A percentile compares a stretch with the other conserved stretches of the same genome.
Evolutionary conservation across 2,888 invertebrate genomes (phyloP).

Genomic region (Chrysolina oricalcia): DNA sequence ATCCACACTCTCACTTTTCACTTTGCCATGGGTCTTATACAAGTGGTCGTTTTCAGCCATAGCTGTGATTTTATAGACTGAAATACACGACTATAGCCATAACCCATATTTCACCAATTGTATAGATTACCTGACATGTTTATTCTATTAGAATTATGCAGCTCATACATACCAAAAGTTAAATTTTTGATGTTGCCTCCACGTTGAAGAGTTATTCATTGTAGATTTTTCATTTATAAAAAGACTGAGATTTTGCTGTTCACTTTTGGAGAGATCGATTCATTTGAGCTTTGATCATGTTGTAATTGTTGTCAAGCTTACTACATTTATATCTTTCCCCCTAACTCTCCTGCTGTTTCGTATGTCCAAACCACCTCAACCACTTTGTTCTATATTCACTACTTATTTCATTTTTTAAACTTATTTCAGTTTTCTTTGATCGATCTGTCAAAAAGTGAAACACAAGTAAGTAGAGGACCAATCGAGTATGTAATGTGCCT

Average conservation of each 20-base stretch:
- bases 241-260: slow-evolving; percentile 59
- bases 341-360: too few relatives aligned
- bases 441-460: slow-evolving; percentile 47
- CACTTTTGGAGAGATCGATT: slow-evolving; percentile 18
- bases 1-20: slow-evolving; percentile 46
- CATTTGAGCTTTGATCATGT: background rate
- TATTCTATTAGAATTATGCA: slow-evolving; percentile 53
- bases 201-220: slow-evolving; percentile 50
- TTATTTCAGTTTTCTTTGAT: slow-evolving; percentile 8
- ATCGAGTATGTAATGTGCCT: slow-evolving; percentile 61
- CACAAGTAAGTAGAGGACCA: slow-evolving; percentile 53
- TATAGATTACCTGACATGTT: too few relatives aligned
- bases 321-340: too few relatives aligned
- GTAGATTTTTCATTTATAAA: slow-evolving; percentile 40
- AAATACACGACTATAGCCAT: slow-evolving; percentile 58
- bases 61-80: slow-evolving; percentile 76
- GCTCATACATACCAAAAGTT: slow-evolving; percentile 63
- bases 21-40: slow-evolving; percentile 60
- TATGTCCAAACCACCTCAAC: too few relatives aligned
- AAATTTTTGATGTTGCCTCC: slow-evolving; percentile 63
- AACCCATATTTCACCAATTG: slow-evolving; percentile 41
- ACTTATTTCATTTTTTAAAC: too few relatives aligned
- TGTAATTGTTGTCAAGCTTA: too few relatives aligned
- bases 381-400: too few relatives aligned
- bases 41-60: slow-evolving; percentile 70